Base-by-base conservation (phyloP, 1,140 invertebrate species). In the Acromyrmex echinatior region DNA sequence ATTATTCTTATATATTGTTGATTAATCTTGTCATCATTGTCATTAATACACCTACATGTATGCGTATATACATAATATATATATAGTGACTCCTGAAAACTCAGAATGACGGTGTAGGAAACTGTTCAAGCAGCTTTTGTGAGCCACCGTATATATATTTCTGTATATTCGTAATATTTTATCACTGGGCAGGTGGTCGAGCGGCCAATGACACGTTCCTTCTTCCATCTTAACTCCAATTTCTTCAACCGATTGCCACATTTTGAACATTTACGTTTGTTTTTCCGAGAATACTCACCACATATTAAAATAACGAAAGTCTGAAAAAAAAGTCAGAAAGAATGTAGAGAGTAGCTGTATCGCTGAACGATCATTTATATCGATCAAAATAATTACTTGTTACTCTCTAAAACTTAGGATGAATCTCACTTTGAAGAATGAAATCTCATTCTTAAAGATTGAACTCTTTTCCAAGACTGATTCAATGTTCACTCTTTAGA, bases 101-200 rank as follows among this genome's bases (percentile, higher is more conserved):
- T 58, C 21, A 7, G 6, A 71, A 35, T 18, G n/a, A 66, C 62
- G 35, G 18, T 65, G 25, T 56, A 80, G 28, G 14, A 53, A 35
- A 35, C 63, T 70, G 60, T 62, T 35, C 58, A 73, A 78, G 58
- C 62, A 81, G 63, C 39, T 84, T 74, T 63, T 56, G 39, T 70
- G 28, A 63, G 70, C 21, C 68, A 21, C 45, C 70, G 71, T 88
- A 76, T 65, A 71, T 74, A 88, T 88, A 86, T 90, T 82, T 88
- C 79, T 88, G 66, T 91, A 86, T 90, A 91, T 91, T 86, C 86
- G 87, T 88, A 90, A 90, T 91, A 85, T 88, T 79, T 90, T 90
- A 16, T 92, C 90, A 90, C 88, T 91, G 87, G 68, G 73, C 90
- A 90, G 88, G 82, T 92, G 79, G 90, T 91, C 91, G 91, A 91